Evolutionary conservation across 2,888 invertebrate species (phyloP).

Genomic region (Trachelus tabidus): DNA sequence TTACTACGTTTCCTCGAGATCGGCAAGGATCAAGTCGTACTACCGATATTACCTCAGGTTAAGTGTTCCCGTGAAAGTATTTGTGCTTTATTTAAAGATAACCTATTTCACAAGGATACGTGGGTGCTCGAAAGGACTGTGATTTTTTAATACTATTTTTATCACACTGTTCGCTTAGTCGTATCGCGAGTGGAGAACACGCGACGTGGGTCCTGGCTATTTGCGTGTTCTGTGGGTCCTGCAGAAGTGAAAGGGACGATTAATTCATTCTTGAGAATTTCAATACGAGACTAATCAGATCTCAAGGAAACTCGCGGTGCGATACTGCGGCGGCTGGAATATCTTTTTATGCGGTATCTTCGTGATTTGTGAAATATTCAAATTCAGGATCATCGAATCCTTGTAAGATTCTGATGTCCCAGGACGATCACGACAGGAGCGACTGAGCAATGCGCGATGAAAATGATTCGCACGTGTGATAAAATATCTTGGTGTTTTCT

Average conservation of each 20-base stretch:
- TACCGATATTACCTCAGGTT: background rate
- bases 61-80: background rate
- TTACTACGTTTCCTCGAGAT: background rate
- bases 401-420: background rate
- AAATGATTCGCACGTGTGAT: background rate
- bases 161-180: background rate
- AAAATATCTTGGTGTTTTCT: background rate
- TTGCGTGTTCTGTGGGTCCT: background rate
- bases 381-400: background rate
- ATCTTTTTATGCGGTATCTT: background rate
- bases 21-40: background rate
- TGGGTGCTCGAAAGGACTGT: slow-evolving; percentile 6
- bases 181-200: background rate
- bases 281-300: background rate
- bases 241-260: background rate
- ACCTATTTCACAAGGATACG: background rate
- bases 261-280: background rate
- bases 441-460: background rate
- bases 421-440: background rate
- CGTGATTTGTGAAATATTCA: background rate
- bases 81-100: background rate
- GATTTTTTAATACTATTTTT: slow-evolving; percentile 9
- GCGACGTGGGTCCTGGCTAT: background rate
- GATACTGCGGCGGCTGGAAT: background rate
- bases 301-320: background rate